Conservation (phyloP, 2,797 vertebrate genomes). For the Lithobates pipiens region DNA sequence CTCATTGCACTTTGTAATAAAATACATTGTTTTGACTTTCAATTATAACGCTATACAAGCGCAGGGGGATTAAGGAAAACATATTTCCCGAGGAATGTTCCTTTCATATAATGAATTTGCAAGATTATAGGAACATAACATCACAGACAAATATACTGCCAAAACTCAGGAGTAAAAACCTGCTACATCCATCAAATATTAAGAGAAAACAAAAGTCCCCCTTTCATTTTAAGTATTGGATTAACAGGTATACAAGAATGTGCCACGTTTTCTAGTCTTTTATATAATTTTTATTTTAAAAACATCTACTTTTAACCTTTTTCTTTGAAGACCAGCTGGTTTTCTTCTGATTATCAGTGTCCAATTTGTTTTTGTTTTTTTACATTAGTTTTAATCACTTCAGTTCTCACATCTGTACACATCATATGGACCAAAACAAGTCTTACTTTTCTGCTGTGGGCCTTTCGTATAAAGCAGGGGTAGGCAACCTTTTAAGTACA, state of each 20-base stretch:
- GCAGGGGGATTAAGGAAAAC: conserved; percentile 25
- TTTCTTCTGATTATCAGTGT: too few relatives aligned
- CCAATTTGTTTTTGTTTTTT: too few relatives aligned
- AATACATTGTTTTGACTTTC: conserved; percentile 11
- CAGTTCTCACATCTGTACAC: too few relatives aligned
- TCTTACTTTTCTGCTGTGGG: too few relatives aligned
- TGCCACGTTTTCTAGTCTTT: too few relatives aligned
- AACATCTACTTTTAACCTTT: too few relatives aligned
- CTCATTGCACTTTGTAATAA: conserved; percentile 10
- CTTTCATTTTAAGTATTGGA: background rate
- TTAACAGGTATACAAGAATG: background rate
- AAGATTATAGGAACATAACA: conserved; percentile 31
- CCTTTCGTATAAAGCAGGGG: too few relatives aligned
- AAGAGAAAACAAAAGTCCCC: background rate
- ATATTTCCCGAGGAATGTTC: conserved; percentile 31
- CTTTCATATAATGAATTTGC: conserved; percentile 54
- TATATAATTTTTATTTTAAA: too few relatives aligned
- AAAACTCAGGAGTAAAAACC: conserved; percentile 19
- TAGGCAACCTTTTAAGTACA: too few relatives aligned
- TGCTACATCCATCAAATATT: conserved; percentile 44
- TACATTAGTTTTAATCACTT: too few relatives aligned
- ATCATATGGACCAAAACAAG: too few relatives aligned
- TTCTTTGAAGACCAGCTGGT: too few relatives aligned
- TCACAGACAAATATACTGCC: background rate
- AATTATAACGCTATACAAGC: conserved; percentile 18